Evolutionary conservation across 2,797 vertebrate species (phyloP).

Genomic region (Sarcoramphus papa): DNA sequence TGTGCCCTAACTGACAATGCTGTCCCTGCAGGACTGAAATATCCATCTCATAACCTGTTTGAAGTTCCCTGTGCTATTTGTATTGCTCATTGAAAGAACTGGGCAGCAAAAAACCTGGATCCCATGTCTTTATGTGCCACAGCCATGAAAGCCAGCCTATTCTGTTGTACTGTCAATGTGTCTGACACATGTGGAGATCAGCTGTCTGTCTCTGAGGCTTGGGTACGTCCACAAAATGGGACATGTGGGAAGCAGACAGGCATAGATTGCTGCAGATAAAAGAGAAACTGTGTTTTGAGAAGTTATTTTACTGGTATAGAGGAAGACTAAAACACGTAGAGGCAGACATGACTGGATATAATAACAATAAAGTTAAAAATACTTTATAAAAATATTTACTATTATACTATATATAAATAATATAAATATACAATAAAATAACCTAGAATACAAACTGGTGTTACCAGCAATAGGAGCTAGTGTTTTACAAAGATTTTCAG

Average conservation of each 20-base stretch:
- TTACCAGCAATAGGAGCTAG: background rate
- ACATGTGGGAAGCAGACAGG: background rate
- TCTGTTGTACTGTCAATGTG: background rate
- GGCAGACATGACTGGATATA: background rate
- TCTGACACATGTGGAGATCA: background rate
- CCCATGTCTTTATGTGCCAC: background rate
- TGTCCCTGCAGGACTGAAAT: background rate
- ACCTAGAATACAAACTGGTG: background rate
- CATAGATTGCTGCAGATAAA: background rate
- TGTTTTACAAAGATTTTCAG: background rate
- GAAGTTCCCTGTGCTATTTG: background rate
- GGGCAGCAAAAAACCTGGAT: background rate
- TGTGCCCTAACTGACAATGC: fast-evolving
- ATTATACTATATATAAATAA: too few species aligned
- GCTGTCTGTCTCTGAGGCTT: background rate
- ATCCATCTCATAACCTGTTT: background rate
- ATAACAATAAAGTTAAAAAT: background rate
- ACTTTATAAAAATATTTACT: too few species aligned
- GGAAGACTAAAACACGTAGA: background rate
- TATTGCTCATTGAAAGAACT: background rate
- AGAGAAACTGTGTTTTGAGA: background rate
- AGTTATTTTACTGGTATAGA: background rate
- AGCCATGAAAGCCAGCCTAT: background rate
- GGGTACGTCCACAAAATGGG: background rate
- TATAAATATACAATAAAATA: too few species aligned